Conservation (phyloP, 2,797 vertebrate genomes). For the Phoeniculus purpureus region DNA sequence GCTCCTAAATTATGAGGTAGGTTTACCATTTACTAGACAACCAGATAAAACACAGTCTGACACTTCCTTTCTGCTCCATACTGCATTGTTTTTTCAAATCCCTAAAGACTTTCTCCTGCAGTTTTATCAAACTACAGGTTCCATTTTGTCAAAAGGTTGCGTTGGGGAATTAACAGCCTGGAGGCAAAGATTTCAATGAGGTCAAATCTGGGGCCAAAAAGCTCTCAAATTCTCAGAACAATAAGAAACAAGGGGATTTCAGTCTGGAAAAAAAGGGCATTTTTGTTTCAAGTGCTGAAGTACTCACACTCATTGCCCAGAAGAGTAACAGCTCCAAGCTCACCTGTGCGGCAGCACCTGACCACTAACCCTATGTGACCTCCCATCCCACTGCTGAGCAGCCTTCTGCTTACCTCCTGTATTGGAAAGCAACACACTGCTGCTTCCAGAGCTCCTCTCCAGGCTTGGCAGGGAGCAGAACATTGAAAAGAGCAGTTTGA, state of each 20-base stretch:
- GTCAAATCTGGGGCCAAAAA: constrained; percentile 26
- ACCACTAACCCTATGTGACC: not conserved
- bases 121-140: constrained; percentile 2
- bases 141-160: not conserved
- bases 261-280: not conserved
- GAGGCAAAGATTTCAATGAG: constrained; percentile 36
- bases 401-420: not conserved
- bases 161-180: constrained; percentile 20
- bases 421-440: not conserved
- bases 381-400: not conserved
- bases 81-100: not conserved
- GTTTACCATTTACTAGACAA: not conserved
- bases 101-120: not conserved
- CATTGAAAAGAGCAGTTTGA: not conserved
- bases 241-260: constrained; percentile 1
- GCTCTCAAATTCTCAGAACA: constrained; percentile 2
- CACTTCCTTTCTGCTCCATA: not conserved
- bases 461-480: not conserved
- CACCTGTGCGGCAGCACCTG: not conserved
- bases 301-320: not conserved
- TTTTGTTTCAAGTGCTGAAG: not conserved
- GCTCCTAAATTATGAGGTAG: not conserved
- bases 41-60: not conserved
- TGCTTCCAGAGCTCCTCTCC: not conserved
- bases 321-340: not conserved